A percentile compares a stretch with the other conserved stretches of the same genome.
These are phyloP conservation scores for Kryptopterus vitreolus DNA, from an alignment of 2,797 vertebrate species.

Conservation along the genomic window DNA sequence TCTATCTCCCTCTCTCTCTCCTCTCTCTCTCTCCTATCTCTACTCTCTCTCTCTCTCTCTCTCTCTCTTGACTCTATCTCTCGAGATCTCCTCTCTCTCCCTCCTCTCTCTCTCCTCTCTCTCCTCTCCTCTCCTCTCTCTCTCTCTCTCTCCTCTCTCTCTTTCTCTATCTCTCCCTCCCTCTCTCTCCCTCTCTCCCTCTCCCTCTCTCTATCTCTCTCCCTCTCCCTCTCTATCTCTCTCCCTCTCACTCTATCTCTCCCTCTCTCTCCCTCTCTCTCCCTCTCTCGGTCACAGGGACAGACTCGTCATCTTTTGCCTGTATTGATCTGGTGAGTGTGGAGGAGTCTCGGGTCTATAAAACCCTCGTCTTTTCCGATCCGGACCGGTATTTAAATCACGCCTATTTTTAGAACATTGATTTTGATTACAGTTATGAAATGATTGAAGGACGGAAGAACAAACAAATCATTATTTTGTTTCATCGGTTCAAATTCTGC, in stretches of 20 bases:
- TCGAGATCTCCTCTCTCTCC: background rate
- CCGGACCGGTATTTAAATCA: constrained; percentile 58
- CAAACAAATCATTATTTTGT: background rate
- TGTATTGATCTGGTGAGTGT: constrained; percentile 63
- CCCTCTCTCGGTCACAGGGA: constrained; percentile 61
- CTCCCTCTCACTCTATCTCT: background rate
- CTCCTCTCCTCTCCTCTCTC: constrained; percentile 18
- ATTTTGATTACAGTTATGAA: constrained; percentile 58
- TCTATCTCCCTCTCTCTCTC: background rate
- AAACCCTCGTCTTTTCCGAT: constrained; percentile 63
- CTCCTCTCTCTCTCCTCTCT: background rate
- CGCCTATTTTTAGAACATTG: constrained; percentile 66
- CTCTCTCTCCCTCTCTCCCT: background rate
- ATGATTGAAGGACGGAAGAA: constrained; percentile 51
- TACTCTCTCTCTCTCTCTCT: background rate
- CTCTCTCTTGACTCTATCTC: background rate
- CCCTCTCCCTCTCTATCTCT: background rate
- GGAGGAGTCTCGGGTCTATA: constrained; percentile 63
- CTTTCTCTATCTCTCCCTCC: background rate
- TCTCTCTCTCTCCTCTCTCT: background rate
- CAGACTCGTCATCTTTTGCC: constrained; percentile 59
- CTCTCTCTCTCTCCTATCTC: too few relatives aligned
- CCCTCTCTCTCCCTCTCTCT: background rate
- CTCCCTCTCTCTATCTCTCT: background rate
- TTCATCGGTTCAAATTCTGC: background rate